These are phyloP conservation scores for Scleropages formosus DNA, from an alignment of 2,797 vertebrate genomes.

Conservation along the genomic window DNA sequence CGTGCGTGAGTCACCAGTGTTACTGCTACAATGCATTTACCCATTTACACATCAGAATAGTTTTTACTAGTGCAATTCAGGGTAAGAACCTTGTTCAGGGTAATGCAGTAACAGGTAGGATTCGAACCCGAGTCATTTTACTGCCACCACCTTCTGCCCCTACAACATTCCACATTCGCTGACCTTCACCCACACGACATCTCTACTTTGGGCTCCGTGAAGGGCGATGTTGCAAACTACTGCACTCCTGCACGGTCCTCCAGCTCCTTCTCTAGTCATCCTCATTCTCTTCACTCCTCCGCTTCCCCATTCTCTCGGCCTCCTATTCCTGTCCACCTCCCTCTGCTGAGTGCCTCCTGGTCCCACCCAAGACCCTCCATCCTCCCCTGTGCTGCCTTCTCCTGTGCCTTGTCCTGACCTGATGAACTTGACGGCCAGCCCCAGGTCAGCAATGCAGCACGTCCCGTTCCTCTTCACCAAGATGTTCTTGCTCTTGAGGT, in stretches of 20 bases:
- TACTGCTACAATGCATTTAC: too few relatives aligned
- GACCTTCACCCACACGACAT: too few relatives aligned
- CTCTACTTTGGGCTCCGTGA: background rate
- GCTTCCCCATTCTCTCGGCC: background rate
- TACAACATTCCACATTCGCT: too few relatives aligned
- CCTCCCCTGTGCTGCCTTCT: background rate
- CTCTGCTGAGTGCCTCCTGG: too few relatives aligned
- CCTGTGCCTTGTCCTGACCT: slow-evolving; percentile 62
- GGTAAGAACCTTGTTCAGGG: too few relatives aligned
- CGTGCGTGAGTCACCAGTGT: too few relatives aligned
- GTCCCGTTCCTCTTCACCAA: slow-evolving; percentile 93
- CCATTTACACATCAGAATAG: too few relatives aligned
- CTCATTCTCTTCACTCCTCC: background rate
- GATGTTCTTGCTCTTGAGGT: slow-evolving; percentile 97
- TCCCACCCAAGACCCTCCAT: too few relatives aligned
- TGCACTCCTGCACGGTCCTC: background rate
- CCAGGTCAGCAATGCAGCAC: slow-evolving; percentile 94
- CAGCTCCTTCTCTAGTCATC: background rate
- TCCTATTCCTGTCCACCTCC: background rate
- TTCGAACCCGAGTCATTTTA: too few relatives aligned
- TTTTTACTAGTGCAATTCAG: too few relatives aligned
- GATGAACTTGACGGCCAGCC: slow-evolving; percentile 94
- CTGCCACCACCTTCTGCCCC: background rate
- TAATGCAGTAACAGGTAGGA: too few relatives aligned
- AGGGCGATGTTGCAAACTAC: background rate